Conservation (phyloP, 2,797 vertebrate species). For the Synaphobranchus kaupii region DNA sequence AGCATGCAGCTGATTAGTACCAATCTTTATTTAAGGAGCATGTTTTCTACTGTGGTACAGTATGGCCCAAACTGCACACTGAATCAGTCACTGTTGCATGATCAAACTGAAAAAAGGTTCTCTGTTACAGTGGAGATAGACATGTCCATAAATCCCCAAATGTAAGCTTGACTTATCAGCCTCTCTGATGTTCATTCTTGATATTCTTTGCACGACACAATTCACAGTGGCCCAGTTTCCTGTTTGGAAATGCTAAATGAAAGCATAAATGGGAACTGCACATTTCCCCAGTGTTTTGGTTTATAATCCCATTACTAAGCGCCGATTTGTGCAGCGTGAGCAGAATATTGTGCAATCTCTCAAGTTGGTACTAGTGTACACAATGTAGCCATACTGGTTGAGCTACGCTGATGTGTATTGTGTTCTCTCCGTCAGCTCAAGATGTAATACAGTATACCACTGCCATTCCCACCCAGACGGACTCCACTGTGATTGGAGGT, state of each 20-base stretch:
- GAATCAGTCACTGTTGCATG: neutral
- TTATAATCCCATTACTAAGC: constrained; percentile 59
- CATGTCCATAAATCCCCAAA: neutral
- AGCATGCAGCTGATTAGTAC: neutral
- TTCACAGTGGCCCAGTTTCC: neutral
- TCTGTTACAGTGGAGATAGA: neutral
- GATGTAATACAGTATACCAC: constrained; percentile 36
- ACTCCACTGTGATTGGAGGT: constrained; percentile 65
- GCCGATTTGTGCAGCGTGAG: constrained; percentile 32
- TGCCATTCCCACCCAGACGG: constrained; percentile 29
- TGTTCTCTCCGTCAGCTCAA: constrained; percentile 48
- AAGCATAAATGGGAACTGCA: constrained; percentile 33
- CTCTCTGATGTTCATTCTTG: neutral
- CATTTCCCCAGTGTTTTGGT: constrained; percentile 32
- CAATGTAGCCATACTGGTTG: neutral
- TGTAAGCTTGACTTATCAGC: neutral
- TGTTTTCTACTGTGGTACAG: no score
- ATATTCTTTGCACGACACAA: no score
- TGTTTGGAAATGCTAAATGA: neutral
- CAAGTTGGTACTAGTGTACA: constrained; percentile 27
- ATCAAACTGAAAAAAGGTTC: neutral
- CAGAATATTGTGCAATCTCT: constrained; percentile 45
- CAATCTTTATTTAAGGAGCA: neutral
- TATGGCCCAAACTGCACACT: neutral
- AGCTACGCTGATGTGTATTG: constrained; percentile 26